Conservation (phyloP, 2,113 vertebrate genomes). For the Ursus arctos region DNA sequence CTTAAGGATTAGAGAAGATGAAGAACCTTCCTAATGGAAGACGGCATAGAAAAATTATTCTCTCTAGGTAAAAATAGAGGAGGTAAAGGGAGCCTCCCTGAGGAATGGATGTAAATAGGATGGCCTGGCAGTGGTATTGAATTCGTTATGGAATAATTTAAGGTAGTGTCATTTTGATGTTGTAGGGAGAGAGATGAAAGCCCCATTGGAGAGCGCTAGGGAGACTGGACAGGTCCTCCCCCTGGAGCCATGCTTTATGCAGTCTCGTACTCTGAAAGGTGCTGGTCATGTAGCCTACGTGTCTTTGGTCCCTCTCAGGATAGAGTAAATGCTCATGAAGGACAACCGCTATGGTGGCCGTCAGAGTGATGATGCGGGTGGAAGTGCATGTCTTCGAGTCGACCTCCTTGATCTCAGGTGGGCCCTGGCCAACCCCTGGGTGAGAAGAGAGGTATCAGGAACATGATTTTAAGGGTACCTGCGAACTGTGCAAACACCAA, state of each 20-base stretch:
- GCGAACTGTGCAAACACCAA: neutral
- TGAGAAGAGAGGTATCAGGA: neutral
- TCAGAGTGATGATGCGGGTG: neutral
- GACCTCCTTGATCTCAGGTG: neutral
- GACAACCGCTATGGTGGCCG: rapidly evolving
- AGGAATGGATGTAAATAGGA: neutral
- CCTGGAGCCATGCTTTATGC: neutral
- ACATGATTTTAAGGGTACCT: neutral
- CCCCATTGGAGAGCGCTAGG: neutral
- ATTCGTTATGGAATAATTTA: neutral
- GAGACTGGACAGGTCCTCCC: neutral
- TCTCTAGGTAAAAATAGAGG: neutral
- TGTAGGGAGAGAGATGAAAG: neutral
- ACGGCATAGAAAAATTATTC: neutral
- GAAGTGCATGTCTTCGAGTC: neutral
- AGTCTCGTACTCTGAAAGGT: neutral
- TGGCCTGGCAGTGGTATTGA: neutral
- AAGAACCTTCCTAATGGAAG: neutral
- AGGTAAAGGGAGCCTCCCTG: neutral
- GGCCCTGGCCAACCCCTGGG: neutral
- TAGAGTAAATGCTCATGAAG: neutral
- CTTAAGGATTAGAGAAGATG: neutral
- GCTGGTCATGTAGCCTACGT: neutral
- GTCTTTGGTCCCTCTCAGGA: neutral
- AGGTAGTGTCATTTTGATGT: neutral